phyloP scores from a whole-genome alignment of 2,888 invertebrate genomes.

The Theretra japonica region DNA sequence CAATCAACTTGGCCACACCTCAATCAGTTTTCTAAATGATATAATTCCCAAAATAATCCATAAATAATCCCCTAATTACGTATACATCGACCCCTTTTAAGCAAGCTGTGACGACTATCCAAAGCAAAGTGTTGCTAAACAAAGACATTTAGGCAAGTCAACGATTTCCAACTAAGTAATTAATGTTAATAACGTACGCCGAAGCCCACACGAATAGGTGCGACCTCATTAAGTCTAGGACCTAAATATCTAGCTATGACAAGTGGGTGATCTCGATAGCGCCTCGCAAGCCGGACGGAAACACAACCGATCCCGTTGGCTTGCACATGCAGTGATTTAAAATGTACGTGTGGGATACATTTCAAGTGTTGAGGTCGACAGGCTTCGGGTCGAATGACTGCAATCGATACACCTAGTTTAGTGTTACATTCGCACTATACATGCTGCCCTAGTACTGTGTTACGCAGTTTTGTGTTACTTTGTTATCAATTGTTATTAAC shows the following conservation, averaged over 20 bases:
- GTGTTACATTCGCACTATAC: constrained; percentile 21
- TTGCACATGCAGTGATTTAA: constrained; percentile 1
- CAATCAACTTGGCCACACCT: too few relatives aligned
- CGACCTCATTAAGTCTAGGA: not conserved
- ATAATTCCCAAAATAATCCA: too few relatives aligned
- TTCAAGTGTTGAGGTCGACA: constrained; percentile 19
- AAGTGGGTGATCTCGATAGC: not conserved
- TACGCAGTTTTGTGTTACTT: constrained; percentile 8
- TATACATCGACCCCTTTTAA: too few relatives aligned
- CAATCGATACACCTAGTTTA: constrained; percentile 22
- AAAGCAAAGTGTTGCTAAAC: not conserved
- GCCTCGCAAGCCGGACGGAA: constrained; percentile 3
- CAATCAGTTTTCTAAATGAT: too few relatives aligned
- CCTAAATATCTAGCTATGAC: not conserved
- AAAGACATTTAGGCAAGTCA: not conserved
- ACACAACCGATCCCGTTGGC: constrained; percentile 16
- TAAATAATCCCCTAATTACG: too few relatives aligned
- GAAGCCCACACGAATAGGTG: not conserved
- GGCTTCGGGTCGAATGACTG: constrained; percentile 19
- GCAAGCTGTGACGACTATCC: too few relatives aligned
- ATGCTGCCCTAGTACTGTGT: not conserved
- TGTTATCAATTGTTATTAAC: not conserved
- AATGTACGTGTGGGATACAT: constrained; percentile 14
- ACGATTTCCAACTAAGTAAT: not conserved
- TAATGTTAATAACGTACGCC: not conserved